These are phyloP conservation scores for Ambastaia sidthimunki DNA, from an alignment of 2,797 vertebrate species.

Conservation along the genomic window DNA sequence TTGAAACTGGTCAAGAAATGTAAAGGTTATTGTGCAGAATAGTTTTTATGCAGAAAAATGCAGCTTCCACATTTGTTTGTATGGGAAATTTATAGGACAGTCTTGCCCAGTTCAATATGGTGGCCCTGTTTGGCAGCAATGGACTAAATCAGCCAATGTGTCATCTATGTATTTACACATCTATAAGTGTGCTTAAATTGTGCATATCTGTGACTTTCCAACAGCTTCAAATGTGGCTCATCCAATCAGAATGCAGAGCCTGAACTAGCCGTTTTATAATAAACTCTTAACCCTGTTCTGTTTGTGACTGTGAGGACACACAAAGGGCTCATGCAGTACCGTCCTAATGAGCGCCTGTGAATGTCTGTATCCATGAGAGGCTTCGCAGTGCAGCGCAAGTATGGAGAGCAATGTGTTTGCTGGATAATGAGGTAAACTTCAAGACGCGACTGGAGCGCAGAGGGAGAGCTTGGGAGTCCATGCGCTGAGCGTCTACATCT, in stretches of 20 bases:
- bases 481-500: slow-evolving; percentile 19
- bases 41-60: too few relatives aligned
- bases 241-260: slow-evolving; percentile 7
- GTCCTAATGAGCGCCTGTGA: slow-evolving; percentile 58
- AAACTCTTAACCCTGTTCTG: slow-evolving; percentile 48
- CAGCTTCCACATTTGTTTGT: too few relatives aligned
- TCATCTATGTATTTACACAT: too few relatives aligned
- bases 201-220: neutral
- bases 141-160: too few relatives aligned
- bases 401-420: slow-evolving; percentile 48
- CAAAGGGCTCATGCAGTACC: slow-evolving; percentile 41
- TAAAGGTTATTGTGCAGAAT: too few relatives aligned
- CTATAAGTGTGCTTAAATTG: neutral
- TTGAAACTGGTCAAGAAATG: too few relatives aligned
- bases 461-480: slow-evolving; percentile 27
- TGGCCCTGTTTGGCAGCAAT: too few relatives aligned
- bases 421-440: slow-evolving; percentile 55
- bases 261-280: slow-evolving; percentile 1
- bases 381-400: slow-evolving; percentile 21
- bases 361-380: slow-evolving; percentile 46
- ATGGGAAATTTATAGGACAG: too few relatives aligned
- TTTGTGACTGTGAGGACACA: slow-evolving; percentile 38
- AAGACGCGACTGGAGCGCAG: slow-evolving; percentile 37
- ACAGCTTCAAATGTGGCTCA: neutral
- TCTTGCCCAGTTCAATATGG: too few relatives aligned